phyloP scores from a whole-genome alignment of 2,113 vertebrate genomes.

The Perca schrenkii region DNA sequence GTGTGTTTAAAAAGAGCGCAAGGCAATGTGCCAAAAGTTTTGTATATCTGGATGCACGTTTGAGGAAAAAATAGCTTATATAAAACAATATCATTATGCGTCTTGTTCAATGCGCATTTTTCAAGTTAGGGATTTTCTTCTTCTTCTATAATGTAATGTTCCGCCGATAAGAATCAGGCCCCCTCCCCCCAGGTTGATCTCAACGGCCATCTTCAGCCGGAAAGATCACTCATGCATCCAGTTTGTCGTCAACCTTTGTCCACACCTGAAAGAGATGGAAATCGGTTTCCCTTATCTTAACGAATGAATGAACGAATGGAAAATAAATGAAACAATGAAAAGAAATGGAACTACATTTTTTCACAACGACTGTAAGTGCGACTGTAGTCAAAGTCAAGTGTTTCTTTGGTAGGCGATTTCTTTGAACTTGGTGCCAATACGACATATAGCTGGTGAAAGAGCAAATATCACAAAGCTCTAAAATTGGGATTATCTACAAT shows the following conservation, averaged over 20 bases:
- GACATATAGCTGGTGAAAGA: background rate
- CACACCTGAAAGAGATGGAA: background rate
- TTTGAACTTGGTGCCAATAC: too few relatives aligned
- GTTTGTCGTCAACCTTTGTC: background rate
- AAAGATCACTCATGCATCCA: background rate
- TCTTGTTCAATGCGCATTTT: background rate
- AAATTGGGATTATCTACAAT: background rate
- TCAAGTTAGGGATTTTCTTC: background rate
- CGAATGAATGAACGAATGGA: background rate
- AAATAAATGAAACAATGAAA: background rate
- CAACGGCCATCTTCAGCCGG: background rate
- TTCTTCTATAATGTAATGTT: background rate
- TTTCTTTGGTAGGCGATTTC: background rate
- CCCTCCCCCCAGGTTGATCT: background rate
- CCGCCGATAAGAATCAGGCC: background rate
- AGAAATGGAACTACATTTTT: background rate
- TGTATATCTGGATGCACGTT: slow-evolving; percentile 16
- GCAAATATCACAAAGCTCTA: background rate
- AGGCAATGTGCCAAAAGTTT: slow-evolving; percentile 33
- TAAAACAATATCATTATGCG: background rate
- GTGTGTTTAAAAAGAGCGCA: slow-evolving; percentile 3
- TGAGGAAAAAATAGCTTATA: background rate
- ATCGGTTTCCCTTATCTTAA: background rate
- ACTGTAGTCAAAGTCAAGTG: background rate
- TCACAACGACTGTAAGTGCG: background rate